Percentiles rank a stretch among this genome's conserved stretches.
These are phyloP conservation scores for Gallirallus australis DNA, from an alignment of 2,797 vertebrate species.

Conservation along the genomic window DNA sequence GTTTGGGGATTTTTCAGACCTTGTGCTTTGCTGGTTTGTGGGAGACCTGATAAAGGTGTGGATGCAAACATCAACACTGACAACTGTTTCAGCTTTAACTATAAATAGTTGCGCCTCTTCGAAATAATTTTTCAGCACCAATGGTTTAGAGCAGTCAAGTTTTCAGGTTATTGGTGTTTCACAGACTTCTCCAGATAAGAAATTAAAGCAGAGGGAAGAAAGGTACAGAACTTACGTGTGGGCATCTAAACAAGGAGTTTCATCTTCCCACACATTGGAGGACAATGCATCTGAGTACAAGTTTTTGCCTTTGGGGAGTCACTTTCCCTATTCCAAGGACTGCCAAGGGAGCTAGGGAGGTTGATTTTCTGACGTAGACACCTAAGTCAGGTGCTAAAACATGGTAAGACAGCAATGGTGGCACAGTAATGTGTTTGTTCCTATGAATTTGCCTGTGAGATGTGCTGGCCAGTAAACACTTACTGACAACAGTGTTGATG, in stretches of 20 bases:
- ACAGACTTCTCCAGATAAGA: background rate
- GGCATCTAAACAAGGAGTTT: background rate
- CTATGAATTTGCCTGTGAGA: background rate
- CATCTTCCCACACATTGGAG: background rate
- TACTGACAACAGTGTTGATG: background rate
- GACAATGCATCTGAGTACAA: rapidly evolving
- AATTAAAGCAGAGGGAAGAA: background rate
- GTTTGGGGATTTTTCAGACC: background rate
- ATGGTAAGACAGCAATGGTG: background rate
- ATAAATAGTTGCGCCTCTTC: background rate
- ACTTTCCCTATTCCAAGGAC: background rate
- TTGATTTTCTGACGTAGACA: background rate
- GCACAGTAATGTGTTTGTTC: background rate
- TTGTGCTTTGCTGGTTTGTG: background rate
- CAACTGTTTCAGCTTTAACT: background rate
- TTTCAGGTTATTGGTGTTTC: background rate
- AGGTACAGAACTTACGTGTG: background rate
- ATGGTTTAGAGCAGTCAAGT: background rate
- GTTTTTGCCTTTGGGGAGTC: background rate
- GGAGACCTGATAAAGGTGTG: background rate
- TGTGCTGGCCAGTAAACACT: background rate
- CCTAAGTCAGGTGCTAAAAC: background rate
- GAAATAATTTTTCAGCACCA: background rate
- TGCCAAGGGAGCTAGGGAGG: background rate
- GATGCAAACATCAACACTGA: background rate